Evolutionary conservation across 2,888 invertebrate genomes (phyloP).

Genomic region (Syritta pipiens): DNA sequence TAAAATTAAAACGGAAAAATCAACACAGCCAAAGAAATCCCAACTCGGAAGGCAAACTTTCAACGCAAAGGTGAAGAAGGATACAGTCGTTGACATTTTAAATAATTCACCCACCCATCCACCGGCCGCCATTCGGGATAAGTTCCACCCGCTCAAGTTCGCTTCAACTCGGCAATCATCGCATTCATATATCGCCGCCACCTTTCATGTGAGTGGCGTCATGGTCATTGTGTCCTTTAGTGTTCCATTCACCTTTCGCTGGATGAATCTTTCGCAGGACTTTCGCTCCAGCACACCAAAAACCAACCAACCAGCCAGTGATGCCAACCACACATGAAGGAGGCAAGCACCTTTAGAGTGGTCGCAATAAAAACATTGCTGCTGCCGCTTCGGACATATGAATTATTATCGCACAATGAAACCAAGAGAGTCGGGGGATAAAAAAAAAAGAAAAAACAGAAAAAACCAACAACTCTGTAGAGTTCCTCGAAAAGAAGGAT

Average conservation of each 20-base stretch:
- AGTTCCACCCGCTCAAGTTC: slow-evolving; percentile 42
- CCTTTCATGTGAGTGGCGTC: slow-evolving; percentile 41
- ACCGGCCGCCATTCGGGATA: not conserved
- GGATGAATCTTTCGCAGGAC: slow-evolving; percentile 51
- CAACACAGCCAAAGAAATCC: slow-evolving; percentile 47
- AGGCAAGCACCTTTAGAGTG: slow-evolving; percentile 69
- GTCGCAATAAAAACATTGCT: slow-evolving; percentile 58
- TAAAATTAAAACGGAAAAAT: slow-evolving; percentile 61
- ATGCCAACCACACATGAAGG: slow-evolving; percentile 15
- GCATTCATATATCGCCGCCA: slow-evolving; percentile 50
- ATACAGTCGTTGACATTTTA: slow-evolving; percentile 18
- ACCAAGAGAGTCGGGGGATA: not conserved
- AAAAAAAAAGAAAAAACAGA: slow-evolving; percentile 22
- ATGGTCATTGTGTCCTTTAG: slow-evolving; percentile 56
- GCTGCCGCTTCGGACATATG: slow-evolving; percentile 56
- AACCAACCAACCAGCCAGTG: slow-evolving; percentile 16
- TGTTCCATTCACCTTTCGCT: slow-evolving; percentile 59
- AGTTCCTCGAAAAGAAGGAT: slow-evolving; percentile 64
- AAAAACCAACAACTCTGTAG: too few species aligned
- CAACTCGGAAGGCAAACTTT: slow-evolving; percentile 51
- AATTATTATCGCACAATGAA: slow-evolving; percentile 64
- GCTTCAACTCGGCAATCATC: slow-evolving; percentile 48
- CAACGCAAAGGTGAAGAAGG: not conserved
- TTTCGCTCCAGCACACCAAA: slow-evolving; percentile 29
- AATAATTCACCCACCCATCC: slow-evolving; percentile 59